Base-by-base conservation (phyloP, 2,113 vertebrate species). In the Meleagris gallopavo region DNA sequence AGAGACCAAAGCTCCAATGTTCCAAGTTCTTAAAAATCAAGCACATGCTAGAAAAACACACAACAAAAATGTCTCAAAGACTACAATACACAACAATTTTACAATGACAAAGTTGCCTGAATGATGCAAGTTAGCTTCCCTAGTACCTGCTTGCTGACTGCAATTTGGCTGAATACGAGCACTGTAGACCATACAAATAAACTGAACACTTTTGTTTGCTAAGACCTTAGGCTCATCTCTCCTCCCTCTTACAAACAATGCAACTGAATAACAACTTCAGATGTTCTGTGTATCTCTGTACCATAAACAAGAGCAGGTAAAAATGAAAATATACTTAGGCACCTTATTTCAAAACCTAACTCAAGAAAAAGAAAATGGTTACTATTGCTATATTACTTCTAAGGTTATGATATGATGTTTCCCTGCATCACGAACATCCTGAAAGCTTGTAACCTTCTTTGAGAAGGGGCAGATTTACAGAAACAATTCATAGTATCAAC, bases 231-330 rank as follows among this genome's bases (percentile, higher is more conserved):
- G 58, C 48, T 90, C 89, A 75, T 43, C 66, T 62, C 30, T 74
- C 77, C 81, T 76, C 30, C 30, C n/a, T 74, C 30, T 64, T 41
- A n/a, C n/a, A 86, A 96, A 91, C 50, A 90, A 81, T 45, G 62
- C 89, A 82, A 60, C 16, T 64, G 48, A 78, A 69, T 73, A 50
- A 16, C 16, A 87, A 82, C 27, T 43, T 82, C 80, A 76, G 77
- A 88, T 78, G 57, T 72, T 91, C 17, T 65, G 80, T 90, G 52
- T 84, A 92, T 19, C 65, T 81, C 36, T 18, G 46, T 8, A 62
- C 24, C 74, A 46, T 41, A 75, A 82, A 66, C 32, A 43, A 21
- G n/a, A 93, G 20, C 6, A n/a, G 40, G 77, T 55, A 40, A 48
- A 91, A 92, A 65, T 64, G 14, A 55, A 73, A 48, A 69, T 21